Evolutionary conservation across 2,888 invertebrate genomes (phyloP).

Genomic region (Epistrophella euchroma): DNA sequence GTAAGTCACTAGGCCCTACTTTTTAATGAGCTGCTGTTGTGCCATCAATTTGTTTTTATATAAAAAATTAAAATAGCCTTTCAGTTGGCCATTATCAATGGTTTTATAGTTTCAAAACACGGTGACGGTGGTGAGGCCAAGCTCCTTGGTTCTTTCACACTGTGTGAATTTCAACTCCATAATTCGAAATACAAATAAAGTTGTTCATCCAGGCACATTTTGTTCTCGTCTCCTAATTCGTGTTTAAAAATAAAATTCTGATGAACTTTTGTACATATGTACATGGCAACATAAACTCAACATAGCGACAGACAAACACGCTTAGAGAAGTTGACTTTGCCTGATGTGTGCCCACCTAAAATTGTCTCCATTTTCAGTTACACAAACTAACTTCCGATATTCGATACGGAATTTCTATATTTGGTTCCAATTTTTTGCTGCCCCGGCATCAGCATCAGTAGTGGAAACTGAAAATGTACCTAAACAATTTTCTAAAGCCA

Average conservation of each 20-base stretch:
- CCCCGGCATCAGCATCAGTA: not conserved
- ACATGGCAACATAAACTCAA: conserved; percentile 7
- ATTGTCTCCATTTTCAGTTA: conserved; percentile 56
- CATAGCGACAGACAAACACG: not conserved
- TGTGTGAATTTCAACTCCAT: too few relatives aligned
- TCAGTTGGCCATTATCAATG: too few relatives aligned
- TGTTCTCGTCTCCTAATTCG: not conserved
- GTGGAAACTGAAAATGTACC: not conserved
- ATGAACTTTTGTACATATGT: conserved; percentile 3
- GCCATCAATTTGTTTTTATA: too few relatives aligned
- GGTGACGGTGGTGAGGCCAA: too few relatives aligned
- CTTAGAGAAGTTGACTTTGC: too few relatives aligned
- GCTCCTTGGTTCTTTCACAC: too few relatives aligned
- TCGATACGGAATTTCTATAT: conserved; percentile 73
- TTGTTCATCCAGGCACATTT: too few relatives aligned
- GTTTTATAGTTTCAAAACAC: too few relatives aligned
- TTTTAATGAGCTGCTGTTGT: too few relatives aligned
- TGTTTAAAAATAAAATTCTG: not conserved
- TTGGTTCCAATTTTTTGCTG: conserved; percentile 57
- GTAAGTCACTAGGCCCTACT: too few relatives aligned
- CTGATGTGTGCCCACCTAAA: not conserved
- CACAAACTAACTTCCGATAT: conserved; percentile 64
- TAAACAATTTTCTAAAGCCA: conserved; percentile 11
- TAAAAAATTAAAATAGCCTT: too few relatives aligned
- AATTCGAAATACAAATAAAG: too few relatives aligned